These are phyloP conservation scores for Catonia carolina DNA, from an alignment of 2,888 invertebrate species.

Conservation along the genomic window DNA sequence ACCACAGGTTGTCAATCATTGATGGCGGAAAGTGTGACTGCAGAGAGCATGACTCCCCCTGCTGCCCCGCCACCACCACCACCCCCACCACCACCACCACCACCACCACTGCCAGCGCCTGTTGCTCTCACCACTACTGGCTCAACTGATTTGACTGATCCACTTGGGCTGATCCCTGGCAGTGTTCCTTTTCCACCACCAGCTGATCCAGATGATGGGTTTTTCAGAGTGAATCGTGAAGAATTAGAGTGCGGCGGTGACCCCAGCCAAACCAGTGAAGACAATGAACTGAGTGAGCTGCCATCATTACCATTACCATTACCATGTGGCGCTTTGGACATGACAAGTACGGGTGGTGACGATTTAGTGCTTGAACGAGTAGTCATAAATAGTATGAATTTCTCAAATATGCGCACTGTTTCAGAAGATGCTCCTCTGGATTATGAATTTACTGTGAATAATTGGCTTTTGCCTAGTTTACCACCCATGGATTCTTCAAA, in stretches of 20 bases:
- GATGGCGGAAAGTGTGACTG: too few relatives aligned
- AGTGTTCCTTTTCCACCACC: conserved; percentile 23
- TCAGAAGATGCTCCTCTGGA: too few relatives aligned
- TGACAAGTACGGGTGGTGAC: background rate
- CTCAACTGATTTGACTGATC: conserved; percentile 13
- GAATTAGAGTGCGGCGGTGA: background rate
- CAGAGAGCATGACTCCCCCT: too few relatives aligned
- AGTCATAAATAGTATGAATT: background rate
- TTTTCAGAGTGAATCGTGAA: conserved; percentile 18
- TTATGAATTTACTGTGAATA: too few relatives aligned
- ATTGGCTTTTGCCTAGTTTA: too few relatives aligned
- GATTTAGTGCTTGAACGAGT: background rate
- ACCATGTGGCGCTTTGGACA: too few relatives aligned
- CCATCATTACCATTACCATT: too few relatives aligned
- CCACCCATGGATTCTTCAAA: too few relatives aligned
- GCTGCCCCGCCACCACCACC: conserved; percentile 3
- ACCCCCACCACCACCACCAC: conserved; percentile 8
- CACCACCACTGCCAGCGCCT: conserved; percentile 11
- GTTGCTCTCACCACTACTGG: background rate
- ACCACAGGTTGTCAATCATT: too few relatives aligned
- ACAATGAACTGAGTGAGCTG: too few relatives aligned
- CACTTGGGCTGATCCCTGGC: conserved; percentile 23
- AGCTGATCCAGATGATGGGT: conserved; percentile 23
- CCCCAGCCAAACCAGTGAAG: background rate
- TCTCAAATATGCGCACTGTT: background rate